A percentile compares a stretch with the other conserved stretches of the same genome.
Conservation (phyloP, 2,113 vertebrate genomes). For the Podilymbus podiceps region DNA sequence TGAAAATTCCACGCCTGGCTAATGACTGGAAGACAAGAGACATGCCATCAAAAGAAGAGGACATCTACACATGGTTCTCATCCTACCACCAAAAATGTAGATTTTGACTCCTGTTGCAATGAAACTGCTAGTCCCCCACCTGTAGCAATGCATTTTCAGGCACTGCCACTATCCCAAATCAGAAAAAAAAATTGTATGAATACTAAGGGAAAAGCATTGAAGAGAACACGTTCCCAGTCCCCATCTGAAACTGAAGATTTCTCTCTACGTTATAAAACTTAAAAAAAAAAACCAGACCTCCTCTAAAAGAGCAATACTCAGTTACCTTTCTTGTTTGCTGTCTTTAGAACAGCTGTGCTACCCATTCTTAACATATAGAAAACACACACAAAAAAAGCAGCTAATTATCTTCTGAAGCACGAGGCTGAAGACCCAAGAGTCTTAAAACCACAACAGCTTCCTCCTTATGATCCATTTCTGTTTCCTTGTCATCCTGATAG, state of each 20-base stretch:
- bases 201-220: neutral
- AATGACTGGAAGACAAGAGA: neutral
- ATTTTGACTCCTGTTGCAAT: neutral
- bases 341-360: neutral
- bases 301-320: neutral
- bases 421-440: neutral
- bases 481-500: neutral
- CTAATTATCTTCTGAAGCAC: neutral
- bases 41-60: neutral
- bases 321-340: neutral
- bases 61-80: neutral
- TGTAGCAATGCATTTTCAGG: neutral
- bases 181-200: neutral
- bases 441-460: neutral
- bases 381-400: neutral
- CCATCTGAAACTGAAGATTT: neutral
- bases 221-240: neutral
- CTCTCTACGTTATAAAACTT: neutral
- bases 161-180: neutral
- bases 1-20: neutral
- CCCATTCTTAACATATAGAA: neutral
- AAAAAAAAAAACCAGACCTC: neutral
- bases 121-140: neutral
- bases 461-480: neutral
- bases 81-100: neutral